These are phyloP conservation scores for Callimorpha dominula DNA, from an alignment of 2,888 invertebrate species.

Conservation along the genomic window DNA sequence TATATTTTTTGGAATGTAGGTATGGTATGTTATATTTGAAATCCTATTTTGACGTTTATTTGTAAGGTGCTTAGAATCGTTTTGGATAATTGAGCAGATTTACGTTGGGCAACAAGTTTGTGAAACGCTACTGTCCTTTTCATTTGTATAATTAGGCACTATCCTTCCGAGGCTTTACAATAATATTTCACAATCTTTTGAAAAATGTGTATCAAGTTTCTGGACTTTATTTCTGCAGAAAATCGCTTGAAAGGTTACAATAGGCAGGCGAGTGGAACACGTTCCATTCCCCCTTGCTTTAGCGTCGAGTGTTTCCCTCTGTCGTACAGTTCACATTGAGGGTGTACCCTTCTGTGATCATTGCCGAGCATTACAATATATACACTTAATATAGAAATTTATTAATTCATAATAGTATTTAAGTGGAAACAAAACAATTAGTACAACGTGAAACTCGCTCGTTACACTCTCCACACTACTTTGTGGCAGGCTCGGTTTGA, in stretches of 20 bases:
- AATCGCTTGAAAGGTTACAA: slow-evolving; percentile 21
- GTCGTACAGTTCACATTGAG: slow-evolving; percentile 12
- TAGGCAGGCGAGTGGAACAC: slow-evolving; percentile 26
- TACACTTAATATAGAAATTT: not conserved
- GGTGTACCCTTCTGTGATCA: not conserved
- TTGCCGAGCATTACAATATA: not conserved
- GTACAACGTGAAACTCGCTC: not conserved
- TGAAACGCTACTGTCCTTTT: too few species aligned
- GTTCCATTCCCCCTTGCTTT: slow-evolving; percentile 13
- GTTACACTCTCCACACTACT: not conserved
- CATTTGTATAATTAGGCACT: not conserved
- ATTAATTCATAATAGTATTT: not conserved
- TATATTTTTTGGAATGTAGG: too few species aligned
- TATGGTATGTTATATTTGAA: too few species aligned
- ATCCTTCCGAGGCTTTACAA: not conserved
- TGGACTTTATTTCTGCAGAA: slow-evolving; percentile 5
- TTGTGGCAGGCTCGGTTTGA: slow-evolving; percentile 4
- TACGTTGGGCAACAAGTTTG: too few species aligned
- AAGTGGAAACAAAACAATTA: not conserved
- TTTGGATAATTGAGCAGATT: too few species aligned
- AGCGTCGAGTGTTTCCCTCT: slow-evolving; percentile 21
- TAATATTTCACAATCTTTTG: not conserved
- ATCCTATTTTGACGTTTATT: too few species aligned
- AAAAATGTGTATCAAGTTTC: not conserved
- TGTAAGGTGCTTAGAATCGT: too few species aligned